Base-by-base conservation (phyloP, 2,888 invertebrate genomes). In the Chymomyza fuscimana region DNA sequence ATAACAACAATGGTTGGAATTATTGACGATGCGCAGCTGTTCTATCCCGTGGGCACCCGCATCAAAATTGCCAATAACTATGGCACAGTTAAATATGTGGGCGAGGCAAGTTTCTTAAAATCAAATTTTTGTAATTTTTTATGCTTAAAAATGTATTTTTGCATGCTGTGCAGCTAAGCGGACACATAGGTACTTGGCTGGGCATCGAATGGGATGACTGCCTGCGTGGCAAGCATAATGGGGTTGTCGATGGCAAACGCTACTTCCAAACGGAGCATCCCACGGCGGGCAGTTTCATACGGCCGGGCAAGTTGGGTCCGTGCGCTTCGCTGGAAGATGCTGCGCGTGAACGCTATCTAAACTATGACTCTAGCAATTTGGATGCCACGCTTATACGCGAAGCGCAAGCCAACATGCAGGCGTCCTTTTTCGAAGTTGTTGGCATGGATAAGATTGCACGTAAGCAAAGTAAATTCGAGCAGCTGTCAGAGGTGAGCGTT, bases 191-290 rank as follows among this genome's bases (percentile, higher is more conserved):
- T 58, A 90, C 93, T 40, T 99, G 98, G 99, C 93, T 97, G 68
- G 99, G 99, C 0, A 94, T 99, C n/a, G 99, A 99, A 90, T 99
- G 99, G 99, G 99, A 99, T 91, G 95, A 97, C 86, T 93, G 94
- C 4, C 92, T 93, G 7, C 93, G 99, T 84, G 99, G 99, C 1
- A 98, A 98, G 91, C 99, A 99, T 90, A 95, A 97, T 93, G 99
- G 99, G 0, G 94, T 93, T 58, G 94, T 98, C 56, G 95, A 97
- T 76, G 97, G 95, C 61, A 92, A 94, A 61, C 94, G 94, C 78
- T 99, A 98, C 91, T 99, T 98, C 91, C 93, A 94, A 89, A 93
- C 96, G 0, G 94, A 95, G 63, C 93, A 94, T 89, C 94, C 95
- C n/a, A 96, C 94, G 2, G 95, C 97, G 56, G 98, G 97, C 0